Base-by-base conservation (phyloP, 2,888 invertebrate genomes). In the Beris morrisii region DNA sequence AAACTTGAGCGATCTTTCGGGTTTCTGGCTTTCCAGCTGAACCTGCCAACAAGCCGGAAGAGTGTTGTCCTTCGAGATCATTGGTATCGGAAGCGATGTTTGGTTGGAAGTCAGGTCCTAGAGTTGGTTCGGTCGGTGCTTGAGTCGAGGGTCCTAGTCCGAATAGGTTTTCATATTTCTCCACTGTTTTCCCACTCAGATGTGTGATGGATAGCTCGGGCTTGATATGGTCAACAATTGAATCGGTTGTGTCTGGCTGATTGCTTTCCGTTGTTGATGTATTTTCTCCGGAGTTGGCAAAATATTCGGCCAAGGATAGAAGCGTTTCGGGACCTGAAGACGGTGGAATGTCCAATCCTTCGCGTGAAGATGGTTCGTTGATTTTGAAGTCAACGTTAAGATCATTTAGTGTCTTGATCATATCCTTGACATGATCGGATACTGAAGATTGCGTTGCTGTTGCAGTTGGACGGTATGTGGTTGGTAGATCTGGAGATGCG, bases 1-100 rank as follows among this genome's bases (percentile, higher is more conserved):
- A 93, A 4, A 93, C 90, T 79, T 91, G 89, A 0, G 93, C 93
- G 4, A 93, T 78, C 78, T 92, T 90, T 61, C 92, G 84, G 0
- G 92, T 85, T 78, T 88, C 84, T n/a, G 90, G 84, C 69, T 79
- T 75, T 72, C 75, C 76, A 4, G 75, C 81, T 73, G 77, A 76
- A 64, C 80, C 84, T 43, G 86, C 84, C 5, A 89, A 77, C 0
- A 88, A 86, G 28, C 86, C 85, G 74, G 86, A 84, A 73, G 88
- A 83, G 78, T 90, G 86, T 74, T 87, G 84, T 64, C 85, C 80
- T 53, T 86, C 83, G 9, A 87, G 76, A 75, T 88, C 87, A 58
- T 80, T 80, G 22, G 71, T 72, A 3, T 70, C 71, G 53, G 56
- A 15, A 4, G 54, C 43, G 13, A 56, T 12, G 13, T 59, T 53